Evolutionary conservation across 1,140 invertebrate species (phyloP).

Genomic region (Thaumatotibia leucotreta): DNA sequence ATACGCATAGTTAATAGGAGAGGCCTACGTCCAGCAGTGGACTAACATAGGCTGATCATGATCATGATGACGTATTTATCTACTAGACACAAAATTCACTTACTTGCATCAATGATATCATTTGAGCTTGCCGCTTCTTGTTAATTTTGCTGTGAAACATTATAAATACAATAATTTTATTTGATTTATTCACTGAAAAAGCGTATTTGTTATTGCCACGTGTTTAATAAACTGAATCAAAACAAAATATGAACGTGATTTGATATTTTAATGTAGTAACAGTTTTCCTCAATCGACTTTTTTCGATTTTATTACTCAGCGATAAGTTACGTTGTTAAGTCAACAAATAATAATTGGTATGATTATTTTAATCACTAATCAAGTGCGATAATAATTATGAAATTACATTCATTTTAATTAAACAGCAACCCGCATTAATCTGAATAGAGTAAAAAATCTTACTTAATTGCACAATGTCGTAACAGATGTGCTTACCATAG

Average conservation of each 20-base stretch:
- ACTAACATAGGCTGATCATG: too few species aligned
- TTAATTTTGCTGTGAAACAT: background rate
- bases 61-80: too few species aligned
- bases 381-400: background rate
- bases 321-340: too few species aligned
- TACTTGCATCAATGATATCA: background rate
- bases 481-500: background rate
- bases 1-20: too few species aligned
- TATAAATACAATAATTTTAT: too few species aligned
- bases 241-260: background rate
- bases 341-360: background rate
- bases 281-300: background rate
- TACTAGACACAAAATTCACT: background rate
- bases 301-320: too few species aligned
- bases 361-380: background rate
- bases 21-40: too few species aligned
- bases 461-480: too few species aligned
- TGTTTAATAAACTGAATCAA: background rate
- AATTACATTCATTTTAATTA: too few species aligned
- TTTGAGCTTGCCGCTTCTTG: background rate
- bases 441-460: too few species aligned
- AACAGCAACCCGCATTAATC: too few species aligned
- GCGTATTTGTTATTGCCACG: background rate
- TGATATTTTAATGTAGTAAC: too few species aligned
- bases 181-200: background rate